Evolutionary conservation across 2,797 vertebrate genomes (phyloP), one percentile per base, ranked within the genome.

Genomic region (Anguilla obscura): DNA sequence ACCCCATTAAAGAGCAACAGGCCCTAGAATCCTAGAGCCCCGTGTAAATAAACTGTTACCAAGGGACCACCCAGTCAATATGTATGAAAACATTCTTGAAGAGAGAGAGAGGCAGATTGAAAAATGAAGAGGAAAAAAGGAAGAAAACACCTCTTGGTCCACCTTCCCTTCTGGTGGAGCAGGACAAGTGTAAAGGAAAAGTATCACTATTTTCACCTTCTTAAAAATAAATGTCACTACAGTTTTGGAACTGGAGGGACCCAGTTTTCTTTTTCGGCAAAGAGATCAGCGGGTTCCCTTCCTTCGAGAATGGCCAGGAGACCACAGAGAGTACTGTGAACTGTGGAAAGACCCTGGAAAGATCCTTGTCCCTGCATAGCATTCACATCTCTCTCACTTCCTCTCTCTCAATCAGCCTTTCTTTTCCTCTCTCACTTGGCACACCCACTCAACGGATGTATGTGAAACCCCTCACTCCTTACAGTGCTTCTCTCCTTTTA

Each of bases 1-100:
- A 92, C 90, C 91, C 92, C 92, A 89, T 93, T 88, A 90, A 86
- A 89, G 87, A 88, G 86, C 86, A 87, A 84, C 79, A 88, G 86
- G 90, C 91, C 82, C 87, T 88, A 89, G 87, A 90, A 86, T 90
- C 74, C 84, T 87, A 79, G 86, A 82, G 63, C 66, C 45, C 50
- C 45, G 24, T 71, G 69, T 87, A 87, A 79, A 80, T 79, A 33
- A 18, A 56, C 63, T 82, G 69, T 85, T 84, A 30, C 9, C 14
- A 4, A 86, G 84, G 36, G 50, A 88, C 90, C 89, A 90, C 82
- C 88, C 63, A 80, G 36, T 86, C 18, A 66, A 90, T 86, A 63
- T 9, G 56, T 33, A 54, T 58, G 71, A 2, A 69, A 79, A 58
- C 58, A 88, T 86, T 58, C 48, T 50, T 27, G 90, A 90, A 93